Percentiles rank a stretch among this genome's conserved stretches.
These are phyloP conservation scores for Drosophila erecta DNA, from an alignment of 1,140 invertebrate species.

Conservation along the genomic window DNA sequence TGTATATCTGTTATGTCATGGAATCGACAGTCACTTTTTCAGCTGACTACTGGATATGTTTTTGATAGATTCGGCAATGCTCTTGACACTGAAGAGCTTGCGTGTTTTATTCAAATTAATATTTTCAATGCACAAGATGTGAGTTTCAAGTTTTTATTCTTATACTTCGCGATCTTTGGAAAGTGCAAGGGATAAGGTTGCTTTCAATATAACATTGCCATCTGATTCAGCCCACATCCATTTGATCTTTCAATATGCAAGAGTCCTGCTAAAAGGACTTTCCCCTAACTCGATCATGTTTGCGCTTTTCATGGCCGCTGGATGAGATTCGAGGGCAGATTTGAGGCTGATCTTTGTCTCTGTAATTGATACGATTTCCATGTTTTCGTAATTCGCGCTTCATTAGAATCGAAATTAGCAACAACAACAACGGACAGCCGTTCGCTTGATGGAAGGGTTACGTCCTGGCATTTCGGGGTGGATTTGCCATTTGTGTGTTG, in stretches of 20 bases:
- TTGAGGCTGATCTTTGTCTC: slow-evolving; percentile 29
- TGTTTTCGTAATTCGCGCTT: slow-evolving; percentile 72
- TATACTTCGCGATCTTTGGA: too few species aligned
- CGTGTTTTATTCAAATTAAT: too few species aligned
- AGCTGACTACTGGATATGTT: slow-evolving; percentile 2
- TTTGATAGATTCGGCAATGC: neutral
- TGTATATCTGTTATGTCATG: slow-evolving; percentile 47
- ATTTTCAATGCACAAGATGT: too few species aligned
- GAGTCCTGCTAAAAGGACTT: neutral
- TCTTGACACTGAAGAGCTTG: too few species aligned
- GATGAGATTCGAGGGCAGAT: slow-evolving; percentile 9
- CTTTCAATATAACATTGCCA: neutral
- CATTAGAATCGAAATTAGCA: slow-evolving; percentile 77
- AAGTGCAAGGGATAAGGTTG: too few species aligned
- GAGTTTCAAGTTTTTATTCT: too few species aligned
- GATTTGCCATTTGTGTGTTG: slow-evolving; percentile 50
- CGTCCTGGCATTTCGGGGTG: slow-evolving; percentile 23
- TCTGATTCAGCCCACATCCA: slow-evolving; percentile 4
- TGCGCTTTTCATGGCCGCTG: slow-evolving; percentile 50
- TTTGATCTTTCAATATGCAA: slow-evolving; percentile 1
- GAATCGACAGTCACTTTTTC: slow-evolving; percentile 5
- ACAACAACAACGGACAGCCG: slow-evolving; percentile 55
- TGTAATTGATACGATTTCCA: slow-evolving; percentile 74
- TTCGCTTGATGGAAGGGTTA: slow-evolving; percentile 30
- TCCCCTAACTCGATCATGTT: slow-evolving; percentile 13